phyloP scores from a whole-genome alignment of 2,113 vertebrate genomes.

The Corynorhinus townsendii region DNA sequence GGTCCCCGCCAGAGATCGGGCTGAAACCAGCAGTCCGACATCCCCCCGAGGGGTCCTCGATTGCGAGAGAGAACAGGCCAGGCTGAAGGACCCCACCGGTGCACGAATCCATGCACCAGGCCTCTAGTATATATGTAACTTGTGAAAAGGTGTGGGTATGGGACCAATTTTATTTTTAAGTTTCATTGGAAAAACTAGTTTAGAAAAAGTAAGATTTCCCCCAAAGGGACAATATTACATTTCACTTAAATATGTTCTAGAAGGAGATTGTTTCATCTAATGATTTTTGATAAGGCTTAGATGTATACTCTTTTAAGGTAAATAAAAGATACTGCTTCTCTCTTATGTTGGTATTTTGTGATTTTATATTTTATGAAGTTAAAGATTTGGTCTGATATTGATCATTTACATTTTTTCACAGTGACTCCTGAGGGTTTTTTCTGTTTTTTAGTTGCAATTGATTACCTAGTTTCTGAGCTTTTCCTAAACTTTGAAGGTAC shows the following conservation, averaged over 20 bases:
- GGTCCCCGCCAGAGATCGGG: too few relatives aligned
- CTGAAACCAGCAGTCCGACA: too few relatives aligned
- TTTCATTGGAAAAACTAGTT: constrained; percentile 19
- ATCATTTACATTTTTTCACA: background rate
- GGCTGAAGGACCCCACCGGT: too few relatives aligned
- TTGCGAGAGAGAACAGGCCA: too few relatives aligned
- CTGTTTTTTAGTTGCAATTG: background rate
- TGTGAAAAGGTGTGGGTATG: background rate
- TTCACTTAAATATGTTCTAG: background rate
- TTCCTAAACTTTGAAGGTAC: background rate
- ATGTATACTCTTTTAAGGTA: background rate
- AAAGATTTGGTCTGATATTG: background rate
- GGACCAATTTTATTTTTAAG: background rate
- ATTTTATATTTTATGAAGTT: background rate
- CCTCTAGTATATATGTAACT: background rate
- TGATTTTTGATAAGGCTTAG: background rate
- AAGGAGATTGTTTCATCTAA: background rate
- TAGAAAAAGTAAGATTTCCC: background rate
- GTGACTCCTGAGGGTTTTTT: background rate
- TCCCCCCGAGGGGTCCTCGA: too few relatives aligned
- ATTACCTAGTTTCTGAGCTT: background rate
- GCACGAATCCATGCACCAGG: background rate
- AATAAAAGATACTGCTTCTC: background rate
- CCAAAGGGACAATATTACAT: background rate
- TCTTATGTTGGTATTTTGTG: background rate